phyloP scores from a whole-genome alignment of 1,140 invertebrate species.

The Babylonia areolata region DNA sequence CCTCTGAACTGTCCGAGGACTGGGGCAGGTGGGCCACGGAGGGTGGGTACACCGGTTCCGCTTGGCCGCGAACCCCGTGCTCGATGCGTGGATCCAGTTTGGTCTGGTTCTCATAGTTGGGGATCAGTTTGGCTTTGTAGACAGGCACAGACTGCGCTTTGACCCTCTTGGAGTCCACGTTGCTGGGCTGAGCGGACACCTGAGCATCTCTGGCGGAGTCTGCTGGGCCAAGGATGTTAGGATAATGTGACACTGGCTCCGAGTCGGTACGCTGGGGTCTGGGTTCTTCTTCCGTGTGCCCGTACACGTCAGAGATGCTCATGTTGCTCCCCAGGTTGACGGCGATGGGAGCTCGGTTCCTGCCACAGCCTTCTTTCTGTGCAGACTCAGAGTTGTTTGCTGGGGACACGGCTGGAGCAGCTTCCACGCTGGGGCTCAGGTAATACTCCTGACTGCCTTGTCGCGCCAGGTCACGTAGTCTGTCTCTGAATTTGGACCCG shows the following conservation, averaged over 20 bases:
- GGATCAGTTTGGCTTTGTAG: constrained; percentile 59
- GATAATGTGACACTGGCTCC: neutral
- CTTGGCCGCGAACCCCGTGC: constrained; percentile 44
- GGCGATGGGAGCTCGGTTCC: constrained; percentile 55
- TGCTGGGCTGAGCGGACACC: constrained; percentile 9
- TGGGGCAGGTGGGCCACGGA: constrained; percentile 26
- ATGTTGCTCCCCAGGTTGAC: constrained; percentile 54
- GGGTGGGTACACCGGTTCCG: constrained; percentile 30
- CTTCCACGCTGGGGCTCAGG: constrained; percentile 26
- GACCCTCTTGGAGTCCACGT: constrained; percentile 46
- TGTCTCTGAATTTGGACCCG: neutral
- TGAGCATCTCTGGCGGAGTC: neutral
- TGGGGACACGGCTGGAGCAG: constrained; percentile 37
- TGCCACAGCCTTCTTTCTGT: constrained; percentile 31
- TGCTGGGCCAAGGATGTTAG: neutral
- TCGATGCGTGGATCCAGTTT: constrained; percentile 51
- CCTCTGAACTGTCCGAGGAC: constrained; percentile 41
- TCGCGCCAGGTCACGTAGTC: neutral
- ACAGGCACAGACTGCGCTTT: constrained; percentile 52
- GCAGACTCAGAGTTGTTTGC: constrained; percentile 45
- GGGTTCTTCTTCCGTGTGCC: neutral
- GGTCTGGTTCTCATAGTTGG: constrained; percentile 60
- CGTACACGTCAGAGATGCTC: constrained; percentile 59
- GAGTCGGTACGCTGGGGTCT: neutral
- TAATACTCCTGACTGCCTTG: constrained; percentile 40